These are phyloP conservation scores for Austrolebias charrua DNA, from an alignment of 2,797 vertebrate genomes.

Conservation along the genomic window DNA sequence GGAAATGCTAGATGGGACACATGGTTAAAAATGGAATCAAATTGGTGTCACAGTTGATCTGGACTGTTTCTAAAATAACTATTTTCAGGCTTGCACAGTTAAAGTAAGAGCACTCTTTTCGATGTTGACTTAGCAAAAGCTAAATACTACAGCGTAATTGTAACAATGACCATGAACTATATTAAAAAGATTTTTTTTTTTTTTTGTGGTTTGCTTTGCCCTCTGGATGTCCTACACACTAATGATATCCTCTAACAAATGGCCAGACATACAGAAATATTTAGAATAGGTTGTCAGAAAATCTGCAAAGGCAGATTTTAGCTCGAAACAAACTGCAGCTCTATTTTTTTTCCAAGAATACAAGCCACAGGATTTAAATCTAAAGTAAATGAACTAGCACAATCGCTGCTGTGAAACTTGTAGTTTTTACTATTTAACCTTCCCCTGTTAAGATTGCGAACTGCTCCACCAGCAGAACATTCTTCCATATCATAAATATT, in stretches of 20 bases:
- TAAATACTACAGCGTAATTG: too few species aligned
- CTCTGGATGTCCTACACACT: not conserved
- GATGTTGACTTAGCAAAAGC: too few species aligned
- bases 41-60: not conserved
- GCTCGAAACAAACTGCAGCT: not conserved
- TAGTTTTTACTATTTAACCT: not conserved
- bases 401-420: not conserved
- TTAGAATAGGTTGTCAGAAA: not conserved
- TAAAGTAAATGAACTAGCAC: too few species aligned
- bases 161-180: too few species aligned
- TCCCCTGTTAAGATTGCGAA: not conserved
- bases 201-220: not conserved
- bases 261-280: not conserved
- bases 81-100: not conserved
- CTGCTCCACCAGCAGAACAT: not conserved
- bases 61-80: not conserved
- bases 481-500: not conserved
- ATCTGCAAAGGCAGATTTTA: not conserved
- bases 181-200: too few species aligned
- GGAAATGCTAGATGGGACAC: slow-evolving; percentile 62
- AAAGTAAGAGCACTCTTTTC: not conserved
- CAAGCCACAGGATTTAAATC: not conserved
- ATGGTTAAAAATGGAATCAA: not conserved
- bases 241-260: not conserved
- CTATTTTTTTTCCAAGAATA: not conserved